Evolutionary conservation across 1,140 invertebrate genomes (phyloP).

Genomic region (Heterodera schachtii): DNA sequence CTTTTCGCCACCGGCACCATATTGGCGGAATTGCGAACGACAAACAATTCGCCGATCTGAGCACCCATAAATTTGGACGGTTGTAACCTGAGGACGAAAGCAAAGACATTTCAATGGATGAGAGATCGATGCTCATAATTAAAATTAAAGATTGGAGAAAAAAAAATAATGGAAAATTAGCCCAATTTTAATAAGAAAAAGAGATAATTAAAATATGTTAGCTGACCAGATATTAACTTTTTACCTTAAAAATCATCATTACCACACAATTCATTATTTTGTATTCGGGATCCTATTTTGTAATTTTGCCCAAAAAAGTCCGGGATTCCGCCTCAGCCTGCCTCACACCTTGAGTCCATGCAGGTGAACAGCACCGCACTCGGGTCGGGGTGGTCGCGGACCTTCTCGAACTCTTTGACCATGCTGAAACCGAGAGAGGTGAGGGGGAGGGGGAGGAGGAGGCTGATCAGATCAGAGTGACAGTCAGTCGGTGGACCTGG

Average conservation of each 20-base stretch:
- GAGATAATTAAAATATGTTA: too few relatives aligned
- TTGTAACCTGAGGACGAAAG: constrained; percentile 75
- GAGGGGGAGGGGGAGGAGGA: too few relatives aligned
- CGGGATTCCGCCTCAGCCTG: constrained; percentile 42
- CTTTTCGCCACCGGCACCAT: constrained; percentile 85
- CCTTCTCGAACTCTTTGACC: constrained; percentile 62
- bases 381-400: constrained; percentile 74
- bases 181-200: too few relatives aligned
- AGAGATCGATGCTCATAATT: too few relatives aligned
- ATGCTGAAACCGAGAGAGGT: constrained; percentile 35
- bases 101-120: constrained; percentile 67
- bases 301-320: background rate
- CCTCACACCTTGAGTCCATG: constrained; percentile 80
- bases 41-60: constrained; percentile 93
- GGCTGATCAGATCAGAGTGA: background rate
- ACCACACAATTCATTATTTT: too few relatives aligned
- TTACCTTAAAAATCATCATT: too few relatives aligned
- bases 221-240: too few relatives aligned
- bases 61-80: constrained; percentile 91
- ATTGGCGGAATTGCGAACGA: constrained; percentile 91
- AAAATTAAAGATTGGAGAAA: too few relatives aligned
- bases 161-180: too few relatives aligned
- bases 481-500: background rate
- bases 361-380: constrained; percentile 94
- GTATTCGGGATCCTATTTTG: too few relatives aligned